These are phyloP conservation scores for Rhombomys opimus DNA, from an alignment of 2,113 vertebrate genomes.

Conservation along the genomic window DNA sequence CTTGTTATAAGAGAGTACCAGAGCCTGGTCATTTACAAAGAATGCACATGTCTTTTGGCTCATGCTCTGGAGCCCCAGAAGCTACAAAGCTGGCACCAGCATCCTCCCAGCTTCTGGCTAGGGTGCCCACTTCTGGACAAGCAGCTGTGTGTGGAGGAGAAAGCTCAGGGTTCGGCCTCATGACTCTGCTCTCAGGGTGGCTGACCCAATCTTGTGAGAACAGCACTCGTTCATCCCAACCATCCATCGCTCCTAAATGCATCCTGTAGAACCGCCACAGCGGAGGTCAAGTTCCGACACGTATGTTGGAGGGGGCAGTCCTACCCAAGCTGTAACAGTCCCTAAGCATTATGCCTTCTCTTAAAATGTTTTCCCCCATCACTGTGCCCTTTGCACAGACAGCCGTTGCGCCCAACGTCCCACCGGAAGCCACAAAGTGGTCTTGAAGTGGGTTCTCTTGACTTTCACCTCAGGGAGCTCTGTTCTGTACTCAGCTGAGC, in stretches of 20 bases:
- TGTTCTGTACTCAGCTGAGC: neutral
- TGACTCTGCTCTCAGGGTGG: neutral
- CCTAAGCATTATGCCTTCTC: neutral
- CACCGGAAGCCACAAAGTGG: neutral
- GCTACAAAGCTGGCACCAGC: too few species aligned
- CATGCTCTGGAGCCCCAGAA: neutral
- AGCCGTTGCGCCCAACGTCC: neutral
- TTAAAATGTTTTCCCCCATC: neutral
- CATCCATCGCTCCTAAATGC: neutral
- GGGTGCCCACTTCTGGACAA: neutral
- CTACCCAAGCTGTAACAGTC: neutral
- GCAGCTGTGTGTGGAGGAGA: neutral
- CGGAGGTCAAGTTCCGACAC: neutral
- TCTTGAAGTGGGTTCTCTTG: neutral
- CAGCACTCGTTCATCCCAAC: neutral
- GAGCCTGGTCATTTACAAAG: neutral
- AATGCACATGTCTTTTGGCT: neutral
- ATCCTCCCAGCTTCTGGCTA: neutral
- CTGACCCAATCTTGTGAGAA: neutral
- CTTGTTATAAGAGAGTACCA: too few species aligned
- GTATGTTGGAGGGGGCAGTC: neutral
- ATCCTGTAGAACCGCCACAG: neutral
- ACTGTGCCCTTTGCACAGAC: accelerated
- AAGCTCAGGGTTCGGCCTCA: neutral
- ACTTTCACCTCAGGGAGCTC: neutral